These are phyloP conservation scores for Drosophila basisetae DNA, from an alignment of 2,888 invertebrate genomes.

Conservation along the genomic window DNA sequence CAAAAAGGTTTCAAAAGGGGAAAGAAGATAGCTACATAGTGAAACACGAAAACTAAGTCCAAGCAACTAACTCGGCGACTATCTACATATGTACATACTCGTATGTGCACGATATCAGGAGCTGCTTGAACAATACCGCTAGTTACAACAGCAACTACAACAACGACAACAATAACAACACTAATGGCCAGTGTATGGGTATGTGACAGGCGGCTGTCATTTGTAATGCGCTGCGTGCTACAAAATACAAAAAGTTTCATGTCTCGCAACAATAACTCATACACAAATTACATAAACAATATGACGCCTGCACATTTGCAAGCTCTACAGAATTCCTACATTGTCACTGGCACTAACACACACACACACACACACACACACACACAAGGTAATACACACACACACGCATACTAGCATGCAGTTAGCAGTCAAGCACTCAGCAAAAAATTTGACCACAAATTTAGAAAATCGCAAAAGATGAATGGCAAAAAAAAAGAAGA, in stretches of 20 bases:
- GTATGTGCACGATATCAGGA: slow-evolving; percentile 15
- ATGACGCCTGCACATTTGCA: slow-evolving; percentile 56
- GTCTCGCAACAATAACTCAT: slow-evolving; percentile 69
- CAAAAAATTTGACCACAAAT: background rate
- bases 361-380: background rate
- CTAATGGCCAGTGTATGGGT: slow-evolving; percentile 25
- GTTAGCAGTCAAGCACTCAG: background rate
- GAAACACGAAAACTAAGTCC: slow-evolving; percentile 23
- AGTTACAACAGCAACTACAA: slow-evolving; percentile 12
- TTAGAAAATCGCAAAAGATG: background rate
- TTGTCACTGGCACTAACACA: slow-evolving; percentile 17
- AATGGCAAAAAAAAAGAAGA: background rate
- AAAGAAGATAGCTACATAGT: background rate
- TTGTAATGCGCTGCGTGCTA: slow-evolving; percentile 60
- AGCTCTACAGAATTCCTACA: slow-evolving; percentile 26
- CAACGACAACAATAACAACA: slow-evolving; percentile 5
- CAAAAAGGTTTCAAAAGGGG: slow-evolving; percentile 15
- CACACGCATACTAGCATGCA: background rate
- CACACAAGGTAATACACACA: background rate
- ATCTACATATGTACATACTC: background rate
- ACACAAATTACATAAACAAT: slow-evolving; percentile 50
- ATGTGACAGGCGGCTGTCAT: slow-evolving; percentile 67
- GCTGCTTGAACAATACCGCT: slow-evolving; percentile 15
- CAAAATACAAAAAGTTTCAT: slow-evolving; percentile 57
- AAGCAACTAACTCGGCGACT: background rate